A percentile compares a stretch with the other conserved stretches of the same genome.
phyloP scores from a whole-genome alignment of 2,797 vertebrate species.

The Brachyalestes nurse region DNA sequence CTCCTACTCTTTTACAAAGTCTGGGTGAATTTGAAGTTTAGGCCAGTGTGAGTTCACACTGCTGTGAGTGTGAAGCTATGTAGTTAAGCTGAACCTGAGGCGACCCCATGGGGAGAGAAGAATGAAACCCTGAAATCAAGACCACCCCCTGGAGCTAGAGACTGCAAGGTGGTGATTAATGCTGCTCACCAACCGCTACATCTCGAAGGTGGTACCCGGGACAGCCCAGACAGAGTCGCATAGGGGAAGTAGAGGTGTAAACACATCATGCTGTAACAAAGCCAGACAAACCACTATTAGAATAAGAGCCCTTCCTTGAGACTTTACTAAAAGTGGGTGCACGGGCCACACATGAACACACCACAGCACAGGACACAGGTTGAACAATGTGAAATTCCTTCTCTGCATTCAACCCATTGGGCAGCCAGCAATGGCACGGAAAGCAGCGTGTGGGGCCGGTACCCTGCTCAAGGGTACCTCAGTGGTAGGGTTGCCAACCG shows the following conservation, averaged over 20 bases:
- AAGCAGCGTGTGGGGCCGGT: too few relatives aligned
- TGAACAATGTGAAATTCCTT: too few relatives aligned
- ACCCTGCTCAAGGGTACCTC: too few relatives aligned
- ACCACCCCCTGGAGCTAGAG: constrained; percentile 14
- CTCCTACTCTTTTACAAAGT: not conserved
- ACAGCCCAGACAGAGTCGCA: not conserved
- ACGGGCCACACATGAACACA: not conserved
- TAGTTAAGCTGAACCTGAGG: constrained; percentile 33
- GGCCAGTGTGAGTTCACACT: constrained; percentile 6
- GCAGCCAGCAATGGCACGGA: too few relatives aligned
- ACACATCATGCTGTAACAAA: not conserved
- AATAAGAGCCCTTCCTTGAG: not conserved
- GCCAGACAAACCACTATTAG: not conserved
- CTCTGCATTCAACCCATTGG: too few relatives aligned
- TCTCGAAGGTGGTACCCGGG: not conserved
- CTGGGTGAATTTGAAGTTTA: constrained; percentile 24
- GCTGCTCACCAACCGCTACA: not conserved
- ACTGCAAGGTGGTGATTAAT: constrained; percentile 6
- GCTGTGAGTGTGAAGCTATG: not conserved
- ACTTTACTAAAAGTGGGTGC: not conserved
- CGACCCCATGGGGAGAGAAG: constrained; percentile 20
- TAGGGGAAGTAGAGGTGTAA: constrained; percentile 1
- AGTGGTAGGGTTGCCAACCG: too few relatives aligned
- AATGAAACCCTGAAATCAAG: constrained; percentile 24
- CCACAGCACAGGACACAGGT: too few relatives aligned